phyloP scores from a whole-genome alignment of 2,797 vertebrate genomes.

The Coracias cyanogaster region DNA sequence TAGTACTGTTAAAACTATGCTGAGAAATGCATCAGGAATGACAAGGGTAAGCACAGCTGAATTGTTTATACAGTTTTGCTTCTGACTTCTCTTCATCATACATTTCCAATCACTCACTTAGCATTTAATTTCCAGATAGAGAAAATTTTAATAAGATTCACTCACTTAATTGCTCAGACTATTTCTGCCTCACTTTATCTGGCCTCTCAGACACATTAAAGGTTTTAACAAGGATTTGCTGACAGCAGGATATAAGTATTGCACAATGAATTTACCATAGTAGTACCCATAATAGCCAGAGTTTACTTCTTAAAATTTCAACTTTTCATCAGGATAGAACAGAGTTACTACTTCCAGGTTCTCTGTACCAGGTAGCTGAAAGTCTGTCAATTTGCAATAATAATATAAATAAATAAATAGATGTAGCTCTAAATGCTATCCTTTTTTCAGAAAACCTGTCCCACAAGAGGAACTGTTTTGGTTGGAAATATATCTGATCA shows the following conservation, averaged over 20 bases:
- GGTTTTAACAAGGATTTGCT: not conserved
- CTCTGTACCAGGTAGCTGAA: not conserved
- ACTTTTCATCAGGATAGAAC: not conserved
- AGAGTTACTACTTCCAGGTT: not conserved
- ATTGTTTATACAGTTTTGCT: not conserved
- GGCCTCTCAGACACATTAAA: not conserved
- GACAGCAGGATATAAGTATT: not conserved
- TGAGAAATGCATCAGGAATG: not conserved
- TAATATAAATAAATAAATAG: not conserved
- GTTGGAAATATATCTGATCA: not conserved
- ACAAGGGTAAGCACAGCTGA: not conserved
- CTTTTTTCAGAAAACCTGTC: not conserved
- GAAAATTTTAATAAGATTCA: not conserved
- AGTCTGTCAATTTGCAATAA: not conserved
- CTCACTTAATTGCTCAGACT: not conserved
- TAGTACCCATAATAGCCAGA: not conserved
- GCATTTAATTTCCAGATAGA: slow-evolving; percentile 11
- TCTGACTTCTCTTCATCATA: not conserved
- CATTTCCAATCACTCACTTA: not conserved
- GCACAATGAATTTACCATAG: not conserved
- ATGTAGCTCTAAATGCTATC: not conserved
- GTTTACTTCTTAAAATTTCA: not conserved
- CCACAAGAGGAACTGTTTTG: not conserved
- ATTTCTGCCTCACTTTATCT: not conserved
- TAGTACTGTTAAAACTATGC: not conserved